Evolutionary conservation across 2,113 vertebrate species (phyloP).

Genomic region (Tretioscincus oriximinensis): DNA sequence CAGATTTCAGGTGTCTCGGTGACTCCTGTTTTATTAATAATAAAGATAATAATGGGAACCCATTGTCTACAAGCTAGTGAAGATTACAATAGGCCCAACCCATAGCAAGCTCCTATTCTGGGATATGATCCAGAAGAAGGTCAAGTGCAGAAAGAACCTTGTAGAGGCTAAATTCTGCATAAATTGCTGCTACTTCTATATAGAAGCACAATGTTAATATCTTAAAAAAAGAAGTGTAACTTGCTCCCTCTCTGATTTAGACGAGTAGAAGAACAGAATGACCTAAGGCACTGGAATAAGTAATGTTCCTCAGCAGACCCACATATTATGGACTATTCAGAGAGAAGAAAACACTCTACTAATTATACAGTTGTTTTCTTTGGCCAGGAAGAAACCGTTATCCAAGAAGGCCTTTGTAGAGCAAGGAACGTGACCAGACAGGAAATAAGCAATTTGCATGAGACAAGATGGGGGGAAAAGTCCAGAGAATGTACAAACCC

Average conservation of each 20-base stretch:
- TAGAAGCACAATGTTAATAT: no score
- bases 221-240: no score
- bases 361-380: conserved; percentile 30
- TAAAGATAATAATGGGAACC: no score
- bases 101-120: no score
- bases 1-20: no score
- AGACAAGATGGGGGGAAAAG: not conserved
- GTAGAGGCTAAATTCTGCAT: no score
- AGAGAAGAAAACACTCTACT: conserved; percentile 21
- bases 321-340: conserved; percentile 8
- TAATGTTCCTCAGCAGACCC: not conserved
- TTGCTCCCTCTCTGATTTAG: not conserved
- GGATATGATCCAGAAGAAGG: no score
- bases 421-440: not conserved
- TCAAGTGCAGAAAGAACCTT: no score
- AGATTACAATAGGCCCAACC: no score
- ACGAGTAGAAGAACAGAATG: not conserved
- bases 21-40: no score
- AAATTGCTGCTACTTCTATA: no score
- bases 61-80: no score
- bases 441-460: conserved; percentile 15
- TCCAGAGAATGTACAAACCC: not conserved
- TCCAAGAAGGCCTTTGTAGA: not conserved
- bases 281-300: conserved; percentile 1
- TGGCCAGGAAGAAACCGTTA: conserved; percentile 17